phyloP scores from a whole-genome alignment of 2,797 vertebrate species.

The Betta splendens region DNA sequence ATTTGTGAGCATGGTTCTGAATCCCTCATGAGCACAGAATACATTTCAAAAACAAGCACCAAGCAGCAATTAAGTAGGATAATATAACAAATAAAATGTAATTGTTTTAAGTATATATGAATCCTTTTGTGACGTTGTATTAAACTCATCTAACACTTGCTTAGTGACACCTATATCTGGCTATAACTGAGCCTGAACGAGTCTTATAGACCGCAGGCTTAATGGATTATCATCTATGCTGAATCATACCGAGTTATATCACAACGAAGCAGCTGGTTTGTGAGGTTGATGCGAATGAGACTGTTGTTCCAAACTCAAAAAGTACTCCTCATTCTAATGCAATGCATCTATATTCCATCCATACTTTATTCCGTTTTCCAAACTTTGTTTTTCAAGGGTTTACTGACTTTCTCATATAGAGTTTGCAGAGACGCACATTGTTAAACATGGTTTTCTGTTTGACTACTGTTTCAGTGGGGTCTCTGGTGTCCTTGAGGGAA shows the following conservation, averaged over 20 bases:
- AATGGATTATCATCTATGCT: neutral
- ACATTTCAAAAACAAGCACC: neutral
- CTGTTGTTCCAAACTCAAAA: slow-evolving; percentile 11
- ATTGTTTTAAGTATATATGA: too few species aligned
- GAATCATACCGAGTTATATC: neutral
- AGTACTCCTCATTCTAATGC: slow-evolving; percentile 18
- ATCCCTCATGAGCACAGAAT: neutral
- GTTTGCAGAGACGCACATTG: neutral
- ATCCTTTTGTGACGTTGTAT: neutral
- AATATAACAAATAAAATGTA: too few species aligned
- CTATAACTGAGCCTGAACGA: neutral
- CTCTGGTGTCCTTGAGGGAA: slow-evolving; percentile 28
- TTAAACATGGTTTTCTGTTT: neutral
- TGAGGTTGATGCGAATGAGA: slow-evolving; percentile 13
- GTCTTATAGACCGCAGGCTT: too few species aligned
- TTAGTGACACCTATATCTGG: neutral
- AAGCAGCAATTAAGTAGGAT: too few species aligned
- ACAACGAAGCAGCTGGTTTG: neutral
- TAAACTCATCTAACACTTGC: neutral
- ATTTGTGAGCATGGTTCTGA: slow-evolving; percentile 1
- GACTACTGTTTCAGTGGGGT: neutral
- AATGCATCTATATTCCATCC: slow-evolving; percentile 13
- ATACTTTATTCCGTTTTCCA: slow-evolving; percentile 14
- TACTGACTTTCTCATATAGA: neutral
- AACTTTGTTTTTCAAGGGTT: slow-evolving; percentile 10